A percentile compares a stretch with the other conserved stretches of the same genome.
Conservation (phyloP, 30 jellyfish, hydroid and myxozoan genomes). For the Sanderia malayensis region DNA sequence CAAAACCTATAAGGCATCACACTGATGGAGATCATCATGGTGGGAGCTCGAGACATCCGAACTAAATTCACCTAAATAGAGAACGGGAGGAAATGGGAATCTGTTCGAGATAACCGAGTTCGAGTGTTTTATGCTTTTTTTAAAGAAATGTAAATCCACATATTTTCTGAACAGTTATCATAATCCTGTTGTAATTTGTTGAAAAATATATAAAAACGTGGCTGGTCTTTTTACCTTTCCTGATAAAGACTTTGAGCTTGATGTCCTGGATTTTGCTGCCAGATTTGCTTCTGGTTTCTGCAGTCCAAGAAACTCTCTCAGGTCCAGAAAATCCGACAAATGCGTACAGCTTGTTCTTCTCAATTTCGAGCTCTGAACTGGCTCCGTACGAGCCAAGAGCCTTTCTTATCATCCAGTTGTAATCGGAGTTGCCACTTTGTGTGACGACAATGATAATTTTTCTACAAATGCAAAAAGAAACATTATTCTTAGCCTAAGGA, state of each 20-base stretch:
- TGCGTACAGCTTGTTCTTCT: not conserved
- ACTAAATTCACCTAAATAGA: too few species aligned
- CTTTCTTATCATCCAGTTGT: conserved; percentile 1
- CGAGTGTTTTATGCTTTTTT: not conserved
- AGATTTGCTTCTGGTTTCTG: conserved; percentile 2
- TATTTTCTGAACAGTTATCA: not conserved
- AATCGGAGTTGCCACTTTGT: conserved; percentile 7
- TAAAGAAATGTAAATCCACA: not conserved
- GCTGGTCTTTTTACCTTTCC: not conserved
- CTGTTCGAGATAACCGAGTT: too few species aligned
- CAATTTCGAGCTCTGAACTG: conserved; percentile 3
- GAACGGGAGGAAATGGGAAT: too few species aligned
- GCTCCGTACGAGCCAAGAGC: conserved; percentile 23
- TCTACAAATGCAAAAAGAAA: not conserved
- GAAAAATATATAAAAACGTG: not conserved
- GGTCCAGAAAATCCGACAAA: conserved; percentile 25
- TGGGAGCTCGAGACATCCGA: too few species aligned
- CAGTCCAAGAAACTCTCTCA: conserved; percentile 22
- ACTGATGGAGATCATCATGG: too few species aligned
- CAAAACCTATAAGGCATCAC: too few species aligned
- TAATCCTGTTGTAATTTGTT: not conserved
- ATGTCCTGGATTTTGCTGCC: not conserved
- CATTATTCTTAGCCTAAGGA: too few species aligned
- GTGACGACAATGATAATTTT: conserved; percentile 11
- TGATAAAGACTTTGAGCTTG: conserved; percentile 8